A percentile compares a stretch with the other conserved stretches of the same genome.
Conservation (phyloP, 1,140 invertebrate species). For the Chironomus striatipennis region DNA sequence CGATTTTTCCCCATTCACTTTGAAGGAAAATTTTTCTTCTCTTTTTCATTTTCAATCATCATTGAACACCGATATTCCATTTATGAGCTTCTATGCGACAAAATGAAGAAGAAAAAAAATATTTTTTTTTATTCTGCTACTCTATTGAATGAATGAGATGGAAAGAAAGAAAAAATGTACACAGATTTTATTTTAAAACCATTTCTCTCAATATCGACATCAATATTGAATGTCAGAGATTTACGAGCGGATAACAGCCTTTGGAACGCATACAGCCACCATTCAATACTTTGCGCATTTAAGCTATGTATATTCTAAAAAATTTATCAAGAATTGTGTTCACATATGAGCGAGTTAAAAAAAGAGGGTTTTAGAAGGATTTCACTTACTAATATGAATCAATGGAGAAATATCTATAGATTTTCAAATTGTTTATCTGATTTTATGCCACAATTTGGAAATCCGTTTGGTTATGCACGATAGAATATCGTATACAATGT, state of each 20-base stretch:
- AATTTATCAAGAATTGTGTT: too few relatives aligned
- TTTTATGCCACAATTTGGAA: not conserved
- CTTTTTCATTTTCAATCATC: not conserved
- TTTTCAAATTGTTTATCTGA: not conserved
- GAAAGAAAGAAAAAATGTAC: not conserved
- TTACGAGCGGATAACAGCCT: conserved; percentile 1
- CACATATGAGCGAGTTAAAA: too few relatives aligned
- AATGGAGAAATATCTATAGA: not conserved
- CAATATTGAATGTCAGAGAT: conserved; percentile 22
- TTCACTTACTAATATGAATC: not conserved
- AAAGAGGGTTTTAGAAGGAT: too few relatives aligned
- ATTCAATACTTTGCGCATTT: too few relatives aligned
- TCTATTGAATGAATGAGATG: not conserved
- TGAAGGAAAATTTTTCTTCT: not conserved
- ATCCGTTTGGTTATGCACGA: not conserved
- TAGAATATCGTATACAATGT: too few relatives aligned
- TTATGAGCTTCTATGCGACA: not conserved
- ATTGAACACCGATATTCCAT: conserved; percentile 21
- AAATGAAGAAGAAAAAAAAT: not conserved
- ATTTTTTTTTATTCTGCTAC: not conserved
- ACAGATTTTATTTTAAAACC: not conserved
- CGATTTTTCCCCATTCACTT: too few relatives aligned
- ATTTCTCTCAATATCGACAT: not conserved
- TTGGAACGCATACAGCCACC: not conserved
- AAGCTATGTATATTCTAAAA: not conserved